Base-by-base conservation (phyloP, 2,888 invertebrate genomes). In the Melieria picta region DNA sequence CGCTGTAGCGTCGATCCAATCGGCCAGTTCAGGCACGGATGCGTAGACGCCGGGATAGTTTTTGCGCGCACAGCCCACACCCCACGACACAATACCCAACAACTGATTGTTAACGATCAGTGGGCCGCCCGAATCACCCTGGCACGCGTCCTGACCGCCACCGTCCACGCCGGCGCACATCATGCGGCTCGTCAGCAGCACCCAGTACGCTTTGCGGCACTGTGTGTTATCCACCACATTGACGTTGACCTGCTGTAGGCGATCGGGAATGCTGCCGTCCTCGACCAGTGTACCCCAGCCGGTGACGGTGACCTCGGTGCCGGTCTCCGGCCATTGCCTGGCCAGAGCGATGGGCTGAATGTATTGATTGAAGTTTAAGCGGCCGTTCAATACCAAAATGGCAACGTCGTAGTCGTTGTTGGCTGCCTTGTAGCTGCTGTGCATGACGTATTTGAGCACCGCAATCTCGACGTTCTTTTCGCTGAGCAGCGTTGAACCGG, bases 281-380 rank as follows among this genome's bases (percentile, higher is more conserved):
- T 78, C 78, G 4, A 46, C 70, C 7, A 78, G 76, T 6, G 76
- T 75, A 67, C 85, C 85, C 85, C 85, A 85, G 4, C 85, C 85
- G 3, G 80, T 80, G 0, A 83, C 81, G 5, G 70, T 77, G 0
- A 80, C 82, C 0, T 60, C 5, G 0, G 79, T 72, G 0, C 74
- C 79, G 3, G 74, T 66, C 3, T 68, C 72, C 3, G 83, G 82
- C 4, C 79, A 77, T 74, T 81, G 80, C 88, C 89, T 88, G 69
- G 89, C 89, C 76, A 92, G 80, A 75, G 90, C 90, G 67, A 92
- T 89, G 0, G 91, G 91, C 1, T 88, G 85, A 61, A 91, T 88
- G 46, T 87, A 84, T 3, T 79, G 72, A 88, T 89, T 73, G 90
- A 89, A 71, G 84, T 83, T 9, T 88, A 86, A 3, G 88, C 88